phyloP scores from a whole-genome alignment of 2,888 invertebrate genomes.

The Zhuqinia jingwanae region DNA sequence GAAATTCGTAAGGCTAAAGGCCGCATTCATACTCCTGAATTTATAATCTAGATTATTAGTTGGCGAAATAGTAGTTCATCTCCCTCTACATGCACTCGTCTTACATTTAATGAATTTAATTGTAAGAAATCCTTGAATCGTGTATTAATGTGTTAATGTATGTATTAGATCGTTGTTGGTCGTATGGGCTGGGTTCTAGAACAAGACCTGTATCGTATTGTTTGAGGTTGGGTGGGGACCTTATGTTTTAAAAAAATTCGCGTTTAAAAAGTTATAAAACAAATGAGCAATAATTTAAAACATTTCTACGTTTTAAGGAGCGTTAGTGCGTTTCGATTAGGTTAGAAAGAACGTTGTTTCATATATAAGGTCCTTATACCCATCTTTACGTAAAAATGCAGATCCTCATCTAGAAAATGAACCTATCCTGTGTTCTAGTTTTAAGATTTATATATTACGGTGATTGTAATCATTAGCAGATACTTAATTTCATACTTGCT shows the following conservation, averaged over 20 bases:
- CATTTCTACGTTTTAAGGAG: too few species aligned
- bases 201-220: background rate
- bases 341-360: background rate
- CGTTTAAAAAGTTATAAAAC: too few species aligned
- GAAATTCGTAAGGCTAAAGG: conserved; percentile 16
- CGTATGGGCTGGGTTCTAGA: background rate
- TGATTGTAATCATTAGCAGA: conserved; percentile 27
- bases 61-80: conserved; percentile 19
- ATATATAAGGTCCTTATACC: background rate
- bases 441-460: conserved; percentile 36
- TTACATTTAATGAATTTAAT: too few species aligned
- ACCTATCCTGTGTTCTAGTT: conserved; percentile 46
- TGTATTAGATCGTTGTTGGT: too few species aligned
- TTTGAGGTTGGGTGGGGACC: background rate
- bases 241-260: background rate
- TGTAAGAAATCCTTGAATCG: too few species aligned
- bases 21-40: conserved; percentile 5
- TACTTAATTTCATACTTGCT: background rate
- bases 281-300: too few species aligned
- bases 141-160: conserved; percentile 30
- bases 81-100: too few species aligned
- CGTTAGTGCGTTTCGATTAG: background rate
- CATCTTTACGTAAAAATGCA: background rate
- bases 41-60: background rate
- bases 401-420: background rate